phyloP scores from a whole-genome alignment of 2,888 invertebrate genomes.

The Spodoptera littoralis region DNA sequence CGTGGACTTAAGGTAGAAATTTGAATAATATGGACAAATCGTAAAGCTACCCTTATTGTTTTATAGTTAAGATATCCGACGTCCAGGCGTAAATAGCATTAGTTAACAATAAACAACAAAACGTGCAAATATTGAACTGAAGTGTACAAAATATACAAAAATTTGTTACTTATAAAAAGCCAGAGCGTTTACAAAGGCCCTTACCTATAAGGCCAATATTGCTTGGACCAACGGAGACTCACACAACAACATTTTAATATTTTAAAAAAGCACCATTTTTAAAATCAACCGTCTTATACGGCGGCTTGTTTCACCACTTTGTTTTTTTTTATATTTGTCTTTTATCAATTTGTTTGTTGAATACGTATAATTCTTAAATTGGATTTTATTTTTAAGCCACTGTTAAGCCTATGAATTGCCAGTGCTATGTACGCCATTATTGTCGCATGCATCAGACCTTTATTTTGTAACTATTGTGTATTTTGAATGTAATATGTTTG shows the following conservation, averaged over 20 bases:
- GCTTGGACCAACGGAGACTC: constrained; percentile 42
- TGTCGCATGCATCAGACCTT: too few species aligned
- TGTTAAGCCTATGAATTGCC: too few species aligned
- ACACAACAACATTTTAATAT: constrained; percentile 31
- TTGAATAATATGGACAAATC: too few species aligned
- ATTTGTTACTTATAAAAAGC: constrained; percentile 23
- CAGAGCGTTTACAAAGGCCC: constrained; percentile 40
- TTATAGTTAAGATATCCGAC: constrained; percentile 20
- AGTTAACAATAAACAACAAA: constrained; percentile 22
- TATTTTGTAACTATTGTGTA: too few species aligned
- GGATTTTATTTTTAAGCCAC: too few species aligned
- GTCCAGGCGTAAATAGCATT: constrained; percentile 44
- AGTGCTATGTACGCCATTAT: too few species aligned
- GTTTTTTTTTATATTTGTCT: constrained; percentile 7
- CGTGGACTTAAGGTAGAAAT: neutral
- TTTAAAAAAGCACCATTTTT: constrained; percentile 59
- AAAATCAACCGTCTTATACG: constrained; percentile 45
- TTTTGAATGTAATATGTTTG: too few species aligned
- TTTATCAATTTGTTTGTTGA: neutral
- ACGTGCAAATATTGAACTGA: constrained; percentile 23
- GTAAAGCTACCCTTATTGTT: constrained; percentile 48
- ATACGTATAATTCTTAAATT: too few species aligned
- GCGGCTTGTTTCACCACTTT: constrained; percentile 40
- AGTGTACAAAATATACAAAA: constrained; percentile 50
- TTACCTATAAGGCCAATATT: constrained; percentile 52